A percentile compares a stretch with the other conserved stretches of the same genome.
Evolutionary conservation across 2,888 invertebrate genomes (phyloP).

Genomic region (Dolomedes plantarius): DNA sequence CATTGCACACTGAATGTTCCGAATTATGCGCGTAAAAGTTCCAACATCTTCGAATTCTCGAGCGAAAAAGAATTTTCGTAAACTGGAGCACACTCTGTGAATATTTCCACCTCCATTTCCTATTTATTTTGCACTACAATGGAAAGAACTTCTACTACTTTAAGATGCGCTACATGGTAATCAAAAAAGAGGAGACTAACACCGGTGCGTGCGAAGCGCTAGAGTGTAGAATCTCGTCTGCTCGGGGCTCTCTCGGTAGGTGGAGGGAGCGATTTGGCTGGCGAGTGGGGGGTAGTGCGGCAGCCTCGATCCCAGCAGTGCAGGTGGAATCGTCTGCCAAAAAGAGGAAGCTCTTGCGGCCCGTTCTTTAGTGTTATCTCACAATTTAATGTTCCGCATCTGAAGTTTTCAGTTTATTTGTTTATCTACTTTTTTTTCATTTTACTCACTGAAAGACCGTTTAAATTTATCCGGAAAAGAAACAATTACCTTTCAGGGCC

Average conservation of each 20-base stretch:
- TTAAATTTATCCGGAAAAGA: neutral
- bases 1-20: neutral
- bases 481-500: neutral
- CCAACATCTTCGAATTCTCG: neutral
- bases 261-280: conserved; percentile 22
- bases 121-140: neutral
- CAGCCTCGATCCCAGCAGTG: conserved; percentile 65
- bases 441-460: neutral
- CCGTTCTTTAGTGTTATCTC: neutral
- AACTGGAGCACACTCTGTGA: neutral
- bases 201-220: conserved; percentile 22
- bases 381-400: conserved; percentile 12
- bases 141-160: neutral
- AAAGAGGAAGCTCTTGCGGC: conserved; percentile 9
- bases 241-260: conserved; percentile 13
- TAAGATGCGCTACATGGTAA: conserved; percentile 23
- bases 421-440: neutral
- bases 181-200: neutral
- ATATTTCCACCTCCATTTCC: neutral
- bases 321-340: conserved; percentile 57
- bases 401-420: neutral
- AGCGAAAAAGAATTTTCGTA: neutral
- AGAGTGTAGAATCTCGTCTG: conserved; percentile 30
- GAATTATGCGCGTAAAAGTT: neutral
- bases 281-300: conserved; percentile 20